Evolutionary conservation across 2,888 invertebrate genomes (phyloP).

Genomic region (Cremastinae sp.): DNA sequence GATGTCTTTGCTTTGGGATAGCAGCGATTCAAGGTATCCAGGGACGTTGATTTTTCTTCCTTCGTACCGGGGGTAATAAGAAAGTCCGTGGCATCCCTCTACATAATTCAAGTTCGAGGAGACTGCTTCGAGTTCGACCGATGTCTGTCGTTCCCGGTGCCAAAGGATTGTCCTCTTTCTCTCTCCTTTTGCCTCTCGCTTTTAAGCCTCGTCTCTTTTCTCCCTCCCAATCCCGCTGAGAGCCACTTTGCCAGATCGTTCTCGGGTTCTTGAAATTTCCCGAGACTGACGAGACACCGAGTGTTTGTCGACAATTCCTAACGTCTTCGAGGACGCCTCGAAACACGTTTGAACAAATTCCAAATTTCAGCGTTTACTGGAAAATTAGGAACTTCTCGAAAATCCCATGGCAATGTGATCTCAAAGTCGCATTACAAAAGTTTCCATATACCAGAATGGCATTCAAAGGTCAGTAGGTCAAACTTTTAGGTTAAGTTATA

Average conservation of each 20-base stretch:
- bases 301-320: slow-evolving; percentile 52
- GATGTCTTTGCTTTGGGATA: not conserved
- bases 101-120: slow-evolving; percentile 10
- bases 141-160: slow-evolving; percentile 13
- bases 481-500: too few species aligned
- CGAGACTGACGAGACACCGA: slow-evolving; percentile 28
- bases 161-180: slow-evolving; percentile 24
- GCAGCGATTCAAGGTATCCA: not conserved
- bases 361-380: too few species aligned
- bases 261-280: slow-evolving; percentile 42
- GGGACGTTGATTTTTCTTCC: not conserved
- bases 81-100: slow-evolving; percentile 1
- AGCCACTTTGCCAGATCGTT: slow-evolving; percentile 47
- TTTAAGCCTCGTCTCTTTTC: not conserved
- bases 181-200: not conserved
- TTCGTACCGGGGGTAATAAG: not conserved
- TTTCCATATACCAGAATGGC: too few species aligned
- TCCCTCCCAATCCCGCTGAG: slow-evolving; percentile 10
- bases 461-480: too few species aligned
- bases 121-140: slow-evolving; percentile 15
- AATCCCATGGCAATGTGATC: too few species aligned
- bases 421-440: too few species aligned
- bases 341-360: not conserved
- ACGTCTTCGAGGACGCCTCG: slow-evolving; percentile 26
- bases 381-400: too few species aligned